Evolutionary conservation across 64 coral and sea anemone genomes (phyloP), one percentile per base, ranked within the genome.

Genomic region (Actinia equina): DNA sequence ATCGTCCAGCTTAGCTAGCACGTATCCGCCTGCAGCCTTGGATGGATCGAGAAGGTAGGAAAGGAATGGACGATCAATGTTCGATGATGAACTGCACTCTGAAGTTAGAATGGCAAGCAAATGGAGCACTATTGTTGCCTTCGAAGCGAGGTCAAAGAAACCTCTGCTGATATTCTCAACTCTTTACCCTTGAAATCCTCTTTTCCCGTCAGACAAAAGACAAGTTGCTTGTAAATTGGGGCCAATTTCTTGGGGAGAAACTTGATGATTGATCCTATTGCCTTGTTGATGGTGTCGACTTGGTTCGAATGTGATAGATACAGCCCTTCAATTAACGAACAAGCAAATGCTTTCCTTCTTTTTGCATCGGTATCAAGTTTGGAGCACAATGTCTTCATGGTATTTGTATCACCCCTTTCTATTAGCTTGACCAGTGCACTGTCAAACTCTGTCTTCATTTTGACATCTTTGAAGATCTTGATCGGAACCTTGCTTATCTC

Each of bases 261-360:
- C 22, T 86, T 45, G 62, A 54, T 30, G 14, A 98, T 86, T 19
- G 56, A 62, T 1, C 89, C 92, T 15, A 70, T 65, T 83, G 95
- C 83, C 67, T 94, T 94, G 86, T 98, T 92, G 79, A 94, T 89
- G 83, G 86, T 98, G 60, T 98, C 89, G 19, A 43, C 23, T 23
- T 94, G 63, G 58, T 63, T 83, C 15, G 69, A 74, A 43, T 88
- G 92, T 52, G 79, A 30, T 5, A 98, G 79, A 52, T 89, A 98
- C 62, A 98, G 91, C 22, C 43, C 85, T 76, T 93, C 87, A 10
- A 91, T 84, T 44, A 93, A 53, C 12, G 61, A 52, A 37, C 69
- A 57, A 74, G 89, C 89, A 88, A 94, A 88, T 20, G 27, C 59
- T 53, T 77, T 62, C 64, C 86, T 91, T 16, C 45, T 42, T 26